Base-by-base conservation (phyloP, 2,888 invertebrate genomes). In the Harpalus rubripes region DNA sequence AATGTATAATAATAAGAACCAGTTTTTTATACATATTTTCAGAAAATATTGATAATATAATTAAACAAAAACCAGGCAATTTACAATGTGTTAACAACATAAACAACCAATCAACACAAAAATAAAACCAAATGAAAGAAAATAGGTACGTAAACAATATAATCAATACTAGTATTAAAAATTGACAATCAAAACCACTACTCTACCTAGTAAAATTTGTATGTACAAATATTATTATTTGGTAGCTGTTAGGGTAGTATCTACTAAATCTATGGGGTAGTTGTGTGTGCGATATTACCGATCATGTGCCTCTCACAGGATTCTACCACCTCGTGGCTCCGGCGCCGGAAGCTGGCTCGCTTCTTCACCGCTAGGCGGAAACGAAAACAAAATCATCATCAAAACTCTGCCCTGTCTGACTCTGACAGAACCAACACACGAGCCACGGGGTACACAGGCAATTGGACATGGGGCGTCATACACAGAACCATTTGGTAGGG, bases 351-450 rank as follows among this genome's bases (percentile, higher is more conserved):
- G 18, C 82, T 82, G 68, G 72, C 82, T 12, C 82, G 82, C 58
- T 59, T 82, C 82, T 82, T 82, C 72, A 82, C 82, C 32, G 82
- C 82, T 82, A 82, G 44, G 44, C 44, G 44, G 32, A 52, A 52
- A 52, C 44, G 44, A 12, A 52, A 52, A 52, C 44, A 52, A 52
- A 52, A 52, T 52, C 44, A 52, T 8, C 44, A 63, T 81, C 63
- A 22, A 41, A 32, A 61, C 26, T 32, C 39, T 26, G 59, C 10
- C 16, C 39, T 74, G 72, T 39, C n/a, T 15, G 7, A 32, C 15
- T 2, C 39, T 63, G 15, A 68, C 18, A 39, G 7, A 39, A 16
- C 32, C 68, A 74, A 41, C 41, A 41, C 72, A 74, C 72, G 72
- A 74, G 72, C 72, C 72, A 74, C 44, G 72, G 44, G 72, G 18